These are phyloP conservation scores for Nannoperca obscura DNA, from an alignment of 2,797 vertebrate species.

Conservation along the genomic window DNA sequence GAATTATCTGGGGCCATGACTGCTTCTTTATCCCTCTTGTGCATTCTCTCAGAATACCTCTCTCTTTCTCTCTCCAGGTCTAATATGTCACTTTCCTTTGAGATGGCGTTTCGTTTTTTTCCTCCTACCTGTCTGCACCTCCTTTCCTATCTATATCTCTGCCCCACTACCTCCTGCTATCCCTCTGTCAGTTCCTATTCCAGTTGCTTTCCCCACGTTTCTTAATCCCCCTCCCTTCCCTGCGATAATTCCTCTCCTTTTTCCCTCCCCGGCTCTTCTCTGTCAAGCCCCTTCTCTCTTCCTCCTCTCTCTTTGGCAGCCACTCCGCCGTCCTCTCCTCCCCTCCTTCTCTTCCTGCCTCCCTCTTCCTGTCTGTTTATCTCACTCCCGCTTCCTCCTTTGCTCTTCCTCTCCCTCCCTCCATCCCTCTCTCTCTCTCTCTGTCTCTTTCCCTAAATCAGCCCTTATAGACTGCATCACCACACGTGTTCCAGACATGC, in stretches of 20 bases:
- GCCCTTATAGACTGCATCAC: conserved; percentile 71
- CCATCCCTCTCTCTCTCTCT: not conserved
- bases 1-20: conserved; percentile 16
- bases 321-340: conserved; percentile 43
- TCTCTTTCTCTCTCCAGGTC: conserved; percentile 18
- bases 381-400: not conserved
- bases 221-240: conserved; percentile 68
- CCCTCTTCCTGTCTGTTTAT: conserved; percentile 32
- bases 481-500: conserved; percentile 68
- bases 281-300: conserved; percentile 37
- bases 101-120: conserved; percentile 7
- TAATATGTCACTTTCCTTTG: conserved; percentile 51
- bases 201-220: conserved; percentile 52
- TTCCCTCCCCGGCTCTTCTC: conserved; percentile 53
- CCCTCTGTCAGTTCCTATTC: conserved; percentile 70
- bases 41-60: not conserved
- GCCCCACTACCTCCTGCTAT: conserved; percentile 36
- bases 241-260: conserved; percentile 63
- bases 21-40: conserved; percentile 8
- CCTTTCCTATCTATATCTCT: conserved; percentile 37
- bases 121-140: conserved; percentile 62
- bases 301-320: conserved; percentile 47
- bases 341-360: conserved; percentile 21
- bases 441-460: conserved; percentile 60
- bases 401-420: conserved; percentile 1